These are phyloP conservation scores for Aulostomus chinensis DNA, from an alignment of 2,797 vertebrate species.

Conservation along the genomic window DNA sequence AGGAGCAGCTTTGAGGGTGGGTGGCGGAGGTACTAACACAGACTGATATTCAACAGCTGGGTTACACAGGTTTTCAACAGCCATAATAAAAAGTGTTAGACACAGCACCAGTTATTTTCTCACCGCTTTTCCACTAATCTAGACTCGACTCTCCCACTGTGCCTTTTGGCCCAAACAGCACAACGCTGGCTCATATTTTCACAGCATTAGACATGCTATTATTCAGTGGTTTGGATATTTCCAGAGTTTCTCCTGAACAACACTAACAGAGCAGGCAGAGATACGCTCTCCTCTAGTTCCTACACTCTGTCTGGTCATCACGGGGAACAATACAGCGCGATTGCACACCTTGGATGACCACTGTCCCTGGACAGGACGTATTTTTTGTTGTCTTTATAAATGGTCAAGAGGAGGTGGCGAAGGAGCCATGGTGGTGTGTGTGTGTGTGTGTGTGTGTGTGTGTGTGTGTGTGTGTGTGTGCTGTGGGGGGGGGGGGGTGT, in stretches of 20 bases:
- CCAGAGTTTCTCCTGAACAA: slow-evolving; percentile 9
- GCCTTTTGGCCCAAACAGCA: slow-evolving; percentile 61
- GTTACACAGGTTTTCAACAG: slow-evolving; percentile 67
- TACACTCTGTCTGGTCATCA: slow-evolving; percentile 15
- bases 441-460: too few species aligned
- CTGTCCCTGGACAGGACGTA: slow-evolving; percentile 13
- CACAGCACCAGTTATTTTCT: slow-evolving; percentile 68
- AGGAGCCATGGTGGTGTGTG: too few species aligned
- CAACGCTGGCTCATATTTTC: slow-evolving; percentile 52
- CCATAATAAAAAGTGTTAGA: slow-evolving; percentile 71
- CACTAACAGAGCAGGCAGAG: slow-evolving; percentile 15
- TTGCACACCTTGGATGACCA: slow-evolving; percentile 37
- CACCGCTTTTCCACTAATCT: slow-evolving; percentile 60
- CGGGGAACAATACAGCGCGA: slow-evolving; percentile 30
- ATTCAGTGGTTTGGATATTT: slow-evolving; percentile 37
- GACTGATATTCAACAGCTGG: slow-evolving; percentile 70
- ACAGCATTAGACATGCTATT: slow-evolving; percentile 42
- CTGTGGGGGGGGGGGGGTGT: slow-evolving; percentile 87
- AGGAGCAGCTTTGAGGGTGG: slow-evolving; percentile 36
- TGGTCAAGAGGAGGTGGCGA: slow-evolving; percentile 36
- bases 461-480: too few species aligned
- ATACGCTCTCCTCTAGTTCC: slow-evolving; percentile 13
- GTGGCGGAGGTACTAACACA: slow-evolving; percentile 32
- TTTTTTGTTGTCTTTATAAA: slow-evolving; percentile 15
- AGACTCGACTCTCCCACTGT: slow-evolving; percentile 51